These are phyloP conservation scores for Microctonus hyperodae DNA, from an alignment of 2,888 invertebrate genomes.

Conservation along the genomic window DNA sequence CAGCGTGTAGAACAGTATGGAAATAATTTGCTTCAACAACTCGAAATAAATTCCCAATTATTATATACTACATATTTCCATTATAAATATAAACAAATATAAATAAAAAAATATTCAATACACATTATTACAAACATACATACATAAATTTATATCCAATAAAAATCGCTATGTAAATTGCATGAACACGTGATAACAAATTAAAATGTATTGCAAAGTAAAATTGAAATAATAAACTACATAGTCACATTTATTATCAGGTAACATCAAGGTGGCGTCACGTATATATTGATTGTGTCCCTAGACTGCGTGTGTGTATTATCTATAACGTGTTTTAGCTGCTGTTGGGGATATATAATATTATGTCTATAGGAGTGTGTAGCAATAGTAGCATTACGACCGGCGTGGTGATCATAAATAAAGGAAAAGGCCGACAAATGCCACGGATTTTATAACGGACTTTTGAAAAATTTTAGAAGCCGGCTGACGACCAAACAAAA, in stretches of 20 bases:
- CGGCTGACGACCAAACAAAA: slow-evolving; percentile 25
- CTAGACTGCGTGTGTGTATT: slow-evolving; percentile 22
- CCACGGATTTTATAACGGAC: slow-evolving; percentile 57
- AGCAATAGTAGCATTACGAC: slow-evolving; percentile 51
- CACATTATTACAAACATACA: too few relatives aligned
- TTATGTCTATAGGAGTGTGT: slow-evolving; percentile 26
- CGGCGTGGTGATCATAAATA: slow-evolving; percentile 58
- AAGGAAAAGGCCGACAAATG: slow-evolving; percentile 53
- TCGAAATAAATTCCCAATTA: too few relatives aligned
- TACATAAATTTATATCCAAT: too few relatives aligned
- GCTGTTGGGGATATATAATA: slow-evolving; percentile 21
- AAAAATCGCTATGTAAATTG: too few relatives aligned
- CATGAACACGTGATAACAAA: too few relatives aligned
- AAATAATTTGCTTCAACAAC: neutral
- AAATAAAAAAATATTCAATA: too few relatives aligned
- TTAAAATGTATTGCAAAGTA: neutral
- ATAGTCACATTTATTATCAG: slow-evolving; percentile 35
- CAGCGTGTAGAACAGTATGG: neutral
- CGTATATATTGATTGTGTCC: slow-evolving; percentile 50
- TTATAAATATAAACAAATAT: too few relatives aligned
- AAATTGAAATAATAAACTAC: neutral
- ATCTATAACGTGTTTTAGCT: slow-evolving; percentile 5
- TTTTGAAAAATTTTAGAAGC: slow-evolving; percentile 34
- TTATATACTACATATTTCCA: too few relatives aligned
- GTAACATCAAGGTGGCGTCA: slow-evolving; percentile 43